These are phyloP conservation scores for Phrynocephalus forsythii DNA, from an alignment of 2,797 vertebrate species.

Conservation along the genomic window DNA sequence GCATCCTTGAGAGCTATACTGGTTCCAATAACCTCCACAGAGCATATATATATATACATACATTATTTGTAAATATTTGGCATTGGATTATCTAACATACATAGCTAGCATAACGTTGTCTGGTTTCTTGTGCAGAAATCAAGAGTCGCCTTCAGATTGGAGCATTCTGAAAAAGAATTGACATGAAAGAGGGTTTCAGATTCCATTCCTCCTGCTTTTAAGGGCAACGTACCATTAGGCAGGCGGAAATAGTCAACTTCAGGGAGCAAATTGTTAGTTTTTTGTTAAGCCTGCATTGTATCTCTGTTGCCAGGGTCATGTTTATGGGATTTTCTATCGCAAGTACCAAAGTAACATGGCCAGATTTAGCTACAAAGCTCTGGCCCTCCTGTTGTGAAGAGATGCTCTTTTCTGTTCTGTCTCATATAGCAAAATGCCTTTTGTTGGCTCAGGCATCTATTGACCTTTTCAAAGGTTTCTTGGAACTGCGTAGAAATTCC, in stretches of 20 bases:
- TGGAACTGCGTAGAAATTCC: background rate
- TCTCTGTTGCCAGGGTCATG: background rate
- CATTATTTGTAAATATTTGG: background rate
- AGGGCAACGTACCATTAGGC: no score
- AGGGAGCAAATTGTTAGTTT: no score
- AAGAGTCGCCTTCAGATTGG: background rate
- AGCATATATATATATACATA: background rate
- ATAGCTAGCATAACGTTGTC: background rate
- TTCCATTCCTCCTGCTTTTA: background rate
- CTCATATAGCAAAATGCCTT: background rate
- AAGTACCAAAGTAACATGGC: background rate
- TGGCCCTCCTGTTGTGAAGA: background rate
- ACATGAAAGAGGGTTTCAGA: background rate
- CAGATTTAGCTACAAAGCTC: background rate
- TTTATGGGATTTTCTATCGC: background rate
- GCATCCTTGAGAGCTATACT: no score
- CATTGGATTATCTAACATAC: background rate
- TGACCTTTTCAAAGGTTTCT: background rate
- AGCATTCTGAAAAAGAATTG: background rate
- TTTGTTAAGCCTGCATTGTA: no score
- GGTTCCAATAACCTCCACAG: background rate
- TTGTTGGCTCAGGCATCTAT: background rate
- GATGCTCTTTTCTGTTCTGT: background rate
- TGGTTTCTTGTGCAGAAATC: background rate
- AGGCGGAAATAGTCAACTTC: no score